Conservation (phyloP, 1,140 invertebrate genomes). For the Phocides pigmalion region DNA sequence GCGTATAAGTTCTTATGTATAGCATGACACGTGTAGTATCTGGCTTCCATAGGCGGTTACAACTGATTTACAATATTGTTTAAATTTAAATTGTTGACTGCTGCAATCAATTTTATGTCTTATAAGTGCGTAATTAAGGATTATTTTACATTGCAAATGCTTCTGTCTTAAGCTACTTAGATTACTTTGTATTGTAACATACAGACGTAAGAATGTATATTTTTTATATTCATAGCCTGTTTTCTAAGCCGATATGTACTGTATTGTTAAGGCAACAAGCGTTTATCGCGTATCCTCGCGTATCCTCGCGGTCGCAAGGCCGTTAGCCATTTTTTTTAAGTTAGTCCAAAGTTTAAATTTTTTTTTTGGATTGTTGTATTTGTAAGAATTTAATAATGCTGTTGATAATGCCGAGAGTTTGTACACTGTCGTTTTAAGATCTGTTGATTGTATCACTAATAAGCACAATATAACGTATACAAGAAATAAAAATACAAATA, state of each 20-base stretch:
- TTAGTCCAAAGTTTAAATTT: slow-evolving; percentile 35
- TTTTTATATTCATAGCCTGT: slow-evolving; percentile 38
- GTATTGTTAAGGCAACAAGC: slow-evolving; percentile 27
- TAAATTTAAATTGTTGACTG: slow-evolving; percentile 5
- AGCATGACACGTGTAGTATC: slow-evolving; percentile 1
- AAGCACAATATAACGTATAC: slow-evolving; percentile 3
- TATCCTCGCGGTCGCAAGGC: neutral
- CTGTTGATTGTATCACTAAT: neutral
- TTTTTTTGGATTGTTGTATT: slow-evolving; percentile 42
- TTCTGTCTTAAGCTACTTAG: slow-evolving; percentile 25
- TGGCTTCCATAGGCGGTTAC: slow-evolving; percentile 16
- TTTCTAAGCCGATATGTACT: slow-evolving; percentile 43
- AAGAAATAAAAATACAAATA: neutral
- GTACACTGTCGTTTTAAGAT: slow-evolving; percentile 8
- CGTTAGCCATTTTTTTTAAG: slow-evolving; percentile 20
- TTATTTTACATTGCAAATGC: slow-evolving; percentile 21
- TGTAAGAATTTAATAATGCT: slow-evolving; percentile 32
- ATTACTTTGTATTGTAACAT: slow-evolving; percentile 30
- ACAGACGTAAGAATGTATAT: slow-evolving; percentile 38
- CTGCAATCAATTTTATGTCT: slow-evolving; percentile 15
- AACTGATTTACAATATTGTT: slow-evolving; percentile 2
- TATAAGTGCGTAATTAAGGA: slow-evolving; percentile 17
- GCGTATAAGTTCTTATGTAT: slow-evolving; percentile 1
- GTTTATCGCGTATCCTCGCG: slow-evolving; percentile 26
- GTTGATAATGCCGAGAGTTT: slow-evolving; percentile 27